These are phyloP conservation scores for Aporophyla lueneburgensis DNA, from an alignment of 2,888 invertebrate genomes.

Conservation along the genomic window DNA sequence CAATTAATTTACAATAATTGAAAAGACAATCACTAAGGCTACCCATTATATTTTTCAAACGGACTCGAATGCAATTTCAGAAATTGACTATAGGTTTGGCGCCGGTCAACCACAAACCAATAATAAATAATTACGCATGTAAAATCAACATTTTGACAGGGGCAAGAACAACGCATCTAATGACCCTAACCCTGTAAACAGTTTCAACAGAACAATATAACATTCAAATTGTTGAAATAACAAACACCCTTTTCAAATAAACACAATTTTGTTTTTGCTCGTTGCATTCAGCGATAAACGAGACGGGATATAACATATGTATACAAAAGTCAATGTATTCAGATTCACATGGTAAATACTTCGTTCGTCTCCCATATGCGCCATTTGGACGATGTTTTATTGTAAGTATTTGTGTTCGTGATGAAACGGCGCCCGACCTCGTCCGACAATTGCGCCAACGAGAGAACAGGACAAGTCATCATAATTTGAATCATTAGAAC, in stretches of 20 bases:
- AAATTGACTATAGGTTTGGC: conserved; percentile 26
- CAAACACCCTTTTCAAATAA: conserved; percentile 20
- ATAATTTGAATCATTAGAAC: conserved; percentile 86
- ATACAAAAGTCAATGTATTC: conserved; percentile 46
- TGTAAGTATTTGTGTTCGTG: conserved; percentile 82
- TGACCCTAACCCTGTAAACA: conserved; percentile 32
- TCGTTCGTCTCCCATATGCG: conserved; percentile 53
- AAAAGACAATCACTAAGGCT: conserved; percentile 20
- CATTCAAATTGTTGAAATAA: conserved; percentile 24
- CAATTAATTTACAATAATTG: conserved; percentile 30
- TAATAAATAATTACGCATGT: conserved; percentile 27
- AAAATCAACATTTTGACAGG: conserved; percentile 35
- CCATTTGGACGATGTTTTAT: conserved; percentile 78
- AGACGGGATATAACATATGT: conserved; percentile 26
- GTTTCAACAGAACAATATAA: conserved; percentile 5
- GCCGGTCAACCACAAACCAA: conserved; percentile 23
- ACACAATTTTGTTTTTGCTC: conserved; percentile 12
- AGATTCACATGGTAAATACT: conserved; percentile 49
- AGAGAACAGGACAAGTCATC: conserved; percentile 83
- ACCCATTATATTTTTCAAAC: conserved; percentile 19
- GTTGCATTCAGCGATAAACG: conserved; percentile 7
- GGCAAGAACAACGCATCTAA: conserved; percentile 43
- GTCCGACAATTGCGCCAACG: conserved; percentile 85
- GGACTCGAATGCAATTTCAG: conserved; percentile 29
- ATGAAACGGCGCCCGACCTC: conserved; percentile 87